Percentiles rank a stretch among this genome's conserved stretches.
These are phyloP conservation scores for Tanaodytes sp. DNA, from an alignment of 2,888 invertebrate genomes.

Conservation along the genomic window DNA sequence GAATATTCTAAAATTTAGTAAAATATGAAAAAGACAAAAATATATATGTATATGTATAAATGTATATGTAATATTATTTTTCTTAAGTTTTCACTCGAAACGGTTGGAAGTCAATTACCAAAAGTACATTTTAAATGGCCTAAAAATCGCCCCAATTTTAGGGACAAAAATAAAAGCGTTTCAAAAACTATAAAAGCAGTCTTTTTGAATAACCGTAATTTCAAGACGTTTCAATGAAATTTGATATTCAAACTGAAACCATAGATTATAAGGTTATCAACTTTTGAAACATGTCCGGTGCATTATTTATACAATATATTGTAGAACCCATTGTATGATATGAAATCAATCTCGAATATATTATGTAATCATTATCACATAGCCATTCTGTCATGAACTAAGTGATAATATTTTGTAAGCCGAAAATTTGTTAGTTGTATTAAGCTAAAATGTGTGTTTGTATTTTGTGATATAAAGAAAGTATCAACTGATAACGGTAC, in stretches of 20 bases:
- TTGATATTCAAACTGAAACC: too few relatives aligned
- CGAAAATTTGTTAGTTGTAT: too few relatives aligned
- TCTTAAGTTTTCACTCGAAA: neutral
- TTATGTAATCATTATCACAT: too few relatives aligned
- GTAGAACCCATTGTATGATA: too few relatives aligned
- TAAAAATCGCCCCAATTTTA: neutral
- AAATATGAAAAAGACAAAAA: neutral
- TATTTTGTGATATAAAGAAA: constrained; percentile 33
- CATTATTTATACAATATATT: constrained; percentile 2
- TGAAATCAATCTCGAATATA: too few relatives aligned
- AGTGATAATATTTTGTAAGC: too few relatives aligned
- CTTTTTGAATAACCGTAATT: constrained; percentile 10
- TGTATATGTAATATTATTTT: too few relatives aligned
- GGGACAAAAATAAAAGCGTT: too few relatives aligned
- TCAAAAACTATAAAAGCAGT: constrained; percentile 1
- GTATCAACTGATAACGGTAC: constrained; percentile 27
- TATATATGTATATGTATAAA: neutral
- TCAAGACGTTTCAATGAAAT: too few relatives aligned
- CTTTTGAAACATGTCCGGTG: too few relatives aligned
- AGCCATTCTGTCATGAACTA: too few relatives aligned
- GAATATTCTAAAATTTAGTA: neutral
- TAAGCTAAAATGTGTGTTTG: constrained; percentile 10
- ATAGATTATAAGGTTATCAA: too few relatives aligned
- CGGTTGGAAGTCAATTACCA: constrained; percentile 7
- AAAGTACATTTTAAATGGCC: constrained; percentile 3